A percentile compares a stretch with the other conserved stretches of the same genome.
phyloP scores from a whole-genome alignment of 1,140 invertebrate species.

The Gonioctena quinquepunctata region DNA sequence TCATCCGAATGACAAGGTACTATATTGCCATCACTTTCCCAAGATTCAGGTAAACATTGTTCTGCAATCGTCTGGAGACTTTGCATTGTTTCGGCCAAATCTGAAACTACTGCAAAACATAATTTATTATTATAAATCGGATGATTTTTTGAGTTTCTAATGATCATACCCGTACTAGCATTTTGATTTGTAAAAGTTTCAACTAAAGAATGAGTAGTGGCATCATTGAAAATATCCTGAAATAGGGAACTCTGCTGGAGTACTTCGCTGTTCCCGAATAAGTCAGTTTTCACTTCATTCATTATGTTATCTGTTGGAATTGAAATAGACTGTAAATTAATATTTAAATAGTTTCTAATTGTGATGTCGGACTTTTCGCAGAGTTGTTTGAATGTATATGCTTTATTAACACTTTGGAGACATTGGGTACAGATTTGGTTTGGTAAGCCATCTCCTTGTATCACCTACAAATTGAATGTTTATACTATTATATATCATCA shows the following conservation, averaged over 20 bases:
- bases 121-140: too few species aligned
- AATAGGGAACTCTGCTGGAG: conserved; percentile 50
- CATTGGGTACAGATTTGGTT: conserved; percentile 52
- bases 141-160: background rate
- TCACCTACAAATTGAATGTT: conserved; percentile 38
- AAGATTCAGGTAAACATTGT: conserved; percentile 47
- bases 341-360: conserved; percentile 47
- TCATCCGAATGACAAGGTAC: conserved; percentile 35
- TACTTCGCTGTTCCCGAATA: conserved; percentile 44
- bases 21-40: conserved; percentile 35
- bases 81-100: conserved; percentile 54
- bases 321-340: conserved; percentile 8
- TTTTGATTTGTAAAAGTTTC: conserved; percentile 49
- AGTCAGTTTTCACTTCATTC: conserved; percentile 40
- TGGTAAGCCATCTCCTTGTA: conserved; percentile 52
- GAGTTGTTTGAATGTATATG: conserved; percentile 51
- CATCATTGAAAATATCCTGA: conserved; percentile 52
- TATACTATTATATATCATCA: background rate
- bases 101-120: conserved; percentile 41
- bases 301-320: conserved; percentile 27
- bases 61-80: conserved; percentile 54
- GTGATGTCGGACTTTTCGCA: conserved; percentile 53
- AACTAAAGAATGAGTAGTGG: conserved; percentile 45
- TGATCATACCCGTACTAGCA: conserved; percentile 44
- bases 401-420: conserved; percentile 48